Conservation (phyloP, 2,113 vertebrate species). For the Myiozetetes cayanensis region DNA sequence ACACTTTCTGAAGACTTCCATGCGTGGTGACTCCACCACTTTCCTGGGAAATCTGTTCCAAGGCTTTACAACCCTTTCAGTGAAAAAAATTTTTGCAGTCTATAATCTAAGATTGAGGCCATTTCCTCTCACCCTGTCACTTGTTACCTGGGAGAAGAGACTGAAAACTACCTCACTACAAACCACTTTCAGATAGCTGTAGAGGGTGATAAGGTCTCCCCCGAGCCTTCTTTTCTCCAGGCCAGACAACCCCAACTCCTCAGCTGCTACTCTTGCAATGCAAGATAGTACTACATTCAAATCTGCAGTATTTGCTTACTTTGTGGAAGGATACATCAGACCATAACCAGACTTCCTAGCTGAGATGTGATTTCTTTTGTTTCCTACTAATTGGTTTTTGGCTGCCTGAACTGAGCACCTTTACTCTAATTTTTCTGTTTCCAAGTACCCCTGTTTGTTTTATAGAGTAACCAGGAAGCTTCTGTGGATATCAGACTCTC, state of each 20-base stretch:
- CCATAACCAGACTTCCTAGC: neutral
- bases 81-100: no score
- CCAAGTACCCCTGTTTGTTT: neutral
- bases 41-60: neutral
- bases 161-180: neutral
- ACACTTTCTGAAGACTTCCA: neutral
- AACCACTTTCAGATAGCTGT: neutral
- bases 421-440: neutral
- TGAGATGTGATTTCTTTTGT: neutral
- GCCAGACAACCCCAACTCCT: neutral
- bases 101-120: neutral
- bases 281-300: neutral
- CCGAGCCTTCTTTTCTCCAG: neutral
- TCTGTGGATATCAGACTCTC: neutral
- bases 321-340: neutral
- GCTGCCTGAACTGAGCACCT: neutral
- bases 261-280: neutral
- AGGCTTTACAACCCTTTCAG: neutral
- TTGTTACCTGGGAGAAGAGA: neutral
- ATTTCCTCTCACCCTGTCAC: neutral
- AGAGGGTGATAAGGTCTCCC: neutral
- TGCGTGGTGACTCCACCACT: neutral
- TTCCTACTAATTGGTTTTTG: neutral
- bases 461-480: neutral
- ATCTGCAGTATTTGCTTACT: neutral